Base-by-base conservation (phyloP, 1,140 invertebrate species). In the Spodoptera litura region DNA sequence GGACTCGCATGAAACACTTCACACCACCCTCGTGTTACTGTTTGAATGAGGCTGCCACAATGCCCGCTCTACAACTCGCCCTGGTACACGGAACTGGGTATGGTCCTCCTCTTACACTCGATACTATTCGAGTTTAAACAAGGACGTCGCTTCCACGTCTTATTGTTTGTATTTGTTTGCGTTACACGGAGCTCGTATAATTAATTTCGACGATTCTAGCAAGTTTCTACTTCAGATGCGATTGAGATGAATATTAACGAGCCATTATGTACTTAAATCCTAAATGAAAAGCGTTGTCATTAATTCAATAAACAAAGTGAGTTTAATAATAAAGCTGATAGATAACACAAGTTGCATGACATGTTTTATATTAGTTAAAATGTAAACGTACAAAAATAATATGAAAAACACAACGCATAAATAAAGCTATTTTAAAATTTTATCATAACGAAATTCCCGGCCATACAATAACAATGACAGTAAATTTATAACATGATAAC, bases 11-110 rank as follows among this genome's bases (percentile, higher is more conserved):
- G 61, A 56, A 58, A 75, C 73, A 75, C 59, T 62, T 64, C 59
- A 64, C 73, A 62, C 71, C 35, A 61, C 71, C 35, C 71, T 58
- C 35, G 71, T 44, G 56, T 59, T 38, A 56, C 52, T 72, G 53
- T 73, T 73, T 73, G 35, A 73, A 73, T 73, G 71, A 53, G 35
- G n/a, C 56, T 27, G 35, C 35, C 27, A 73, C 71, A 73, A 73
- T 73, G 71, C 11, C 35, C 15, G 56, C 56, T 53, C 11, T 13
- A 73, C 71, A 61, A 73, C 27, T 38, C 11, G 12, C 56, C 55
- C 71, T 44, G 53, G n/a, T 73, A 61, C 71, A 49, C 20, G 71
- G 71, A 73, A 73, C 71, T 73, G 55, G 56, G 15, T 44, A 49
- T 73, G 71, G 71, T 61, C 56, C 27, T 73, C 71, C 55, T 73